Conservation (phyloP, 2,113 vertebrate genomes). For the Tupaia tana region DNA sequence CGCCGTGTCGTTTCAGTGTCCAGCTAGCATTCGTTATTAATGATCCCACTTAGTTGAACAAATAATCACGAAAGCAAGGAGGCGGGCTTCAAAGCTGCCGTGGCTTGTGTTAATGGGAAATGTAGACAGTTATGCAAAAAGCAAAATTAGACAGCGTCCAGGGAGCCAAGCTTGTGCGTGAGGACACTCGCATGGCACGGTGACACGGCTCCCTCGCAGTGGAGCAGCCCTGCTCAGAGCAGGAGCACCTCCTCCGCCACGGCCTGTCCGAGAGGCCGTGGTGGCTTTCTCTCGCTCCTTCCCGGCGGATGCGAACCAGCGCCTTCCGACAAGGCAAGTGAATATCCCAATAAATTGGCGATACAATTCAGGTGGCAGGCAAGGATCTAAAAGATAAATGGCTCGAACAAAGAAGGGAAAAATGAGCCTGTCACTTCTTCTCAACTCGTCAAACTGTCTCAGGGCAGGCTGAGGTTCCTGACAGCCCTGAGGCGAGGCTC, state of each 20-base stretch:
- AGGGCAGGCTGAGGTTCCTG: not conserved
- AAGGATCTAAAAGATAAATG: conserved; percentile 72
- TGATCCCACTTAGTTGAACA: accelerated
- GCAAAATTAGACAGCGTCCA: accelerated
- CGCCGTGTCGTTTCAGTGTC: accelerated
- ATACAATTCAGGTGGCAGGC: conserved; percentile 71
- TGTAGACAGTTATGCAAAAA: accelerated
- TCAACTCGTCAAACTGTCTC: conserved; percentile 37
- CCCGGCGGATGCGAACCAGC: conserved; percentile 75
- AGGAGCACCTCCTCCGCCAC: no score
- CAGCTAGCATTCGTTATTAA: not conserved
- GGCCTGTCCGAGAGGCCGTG: conserved; percentile 19
- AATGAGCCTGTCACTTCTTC: conserved; percentile 70
- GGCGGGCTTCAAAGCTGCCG: not conserved
- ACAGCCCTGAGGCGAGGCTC: not conserved
- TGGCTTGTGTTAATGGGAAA: not conserved
- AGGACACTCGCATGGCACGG: accelerated
- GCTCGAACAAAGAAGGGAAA: conserved; percentile 75
- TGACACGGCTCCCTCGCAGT: not conserved
- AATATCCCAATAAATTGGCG: conserved; percentile 75
- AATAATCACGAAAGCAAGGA: no score
- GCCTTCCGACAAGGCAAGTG: conserved; percentile 56
- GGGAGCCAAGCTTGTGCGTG: not conserved
- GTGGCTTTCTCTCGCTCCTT: conserved; percentile 50
- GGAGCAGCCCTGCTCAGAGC: no score